Evolutionary conservation across 2,113 vertebrate genomes (phyloP).

Genomic region (Orycteropus afer): DNA sequence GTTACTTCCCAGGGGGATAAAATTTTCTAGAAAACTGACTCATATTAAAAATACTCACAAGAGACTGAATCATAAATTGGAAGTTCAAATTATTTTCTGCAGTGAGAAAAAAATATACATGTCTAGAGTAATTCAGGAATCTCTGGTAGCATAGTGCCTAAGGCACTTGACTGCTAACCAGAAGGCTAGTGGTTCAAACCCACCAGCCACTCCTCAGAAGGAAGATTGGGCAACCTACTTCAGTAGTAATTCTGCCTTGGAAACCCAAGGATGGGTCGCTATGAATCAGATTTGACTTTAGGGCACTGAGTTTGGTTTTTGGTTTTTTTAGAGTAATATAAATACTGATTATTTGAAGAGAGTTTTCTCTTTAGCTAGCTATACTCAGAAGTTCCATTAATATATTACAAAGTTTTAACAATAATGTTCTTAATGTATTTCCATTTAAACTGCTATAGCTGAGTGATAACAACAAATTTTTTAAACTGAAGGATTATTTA

Average conservation of each 20-base stretch:
- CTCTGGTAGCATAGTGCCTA: too few relatives aligned
- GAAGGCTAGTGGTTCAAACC: too few relatives aligned
- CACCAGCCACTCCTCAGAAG: too few relatives aligned
- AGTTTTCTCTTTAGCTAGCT: not conserved
- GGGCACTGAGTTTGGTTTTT: too few relatives aligned
- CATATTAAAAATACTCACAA: not conserved
- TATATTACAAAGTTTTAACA: not conserved
- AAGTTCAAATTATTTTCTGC: constrained; percentile 1
- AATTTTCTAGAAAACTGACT: not conserved
- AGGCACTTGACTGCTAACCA: too few relatives aligned
- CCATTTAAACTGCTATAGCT: not conserved
- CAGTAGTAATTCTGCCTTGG: too few relatives aligned
- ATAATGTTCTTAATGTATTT: not conserved
- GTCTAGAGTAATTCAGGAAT: not conserved
- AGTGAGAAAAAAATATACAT: not conserved
- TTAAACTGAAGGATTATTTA: not conserved
- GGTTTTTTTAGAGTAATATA: not conserved
- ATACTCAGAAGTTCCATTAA: not conserved
- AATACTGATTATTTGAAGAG: not conserved
- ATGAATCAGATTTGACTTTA: too few relatives aligned
- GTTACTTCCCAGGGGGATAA: not conserved
- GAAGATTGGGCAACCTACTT: too few relatives aligned
- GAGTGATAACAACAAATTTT: not conserved
- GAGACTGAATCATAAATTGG: not conserved
- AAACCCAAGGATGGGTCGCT: too few relatives aligned